Evolutionary conservation across 2,113 vertebrate species (phyloP).

Genomic region (Apteryx mantelli): DNA sequence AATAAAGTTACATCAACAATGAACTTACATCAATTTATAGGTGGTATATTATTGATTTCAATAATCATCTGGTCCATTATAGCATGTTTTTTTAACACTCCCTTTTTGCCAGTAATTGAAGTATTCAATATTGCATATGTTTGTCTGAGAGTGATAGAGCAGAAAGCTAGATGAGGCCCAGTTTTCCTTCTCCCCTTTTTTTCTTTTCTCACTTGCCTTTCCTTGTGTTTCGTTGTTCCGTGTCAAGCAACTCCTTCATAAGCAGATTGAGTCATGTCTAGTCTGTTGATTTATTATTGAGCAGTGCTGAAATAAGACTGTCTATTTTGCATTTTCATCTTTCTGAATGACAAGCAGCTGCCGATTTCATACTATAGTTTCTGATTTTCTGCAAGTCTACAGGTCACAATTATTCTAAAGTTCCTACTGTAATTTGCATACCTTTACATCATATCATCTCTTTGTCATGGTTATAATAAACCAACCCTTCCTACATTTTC

Average conservation of each 20-base stretch:
- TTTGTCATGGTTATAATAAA: not conserved
- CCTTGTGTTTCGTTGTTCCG: not conserved
- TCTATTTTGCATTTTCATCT: conserved; percentile 14
- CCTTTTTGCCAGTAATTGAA: not conserved
- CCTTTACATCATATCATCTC: not conserved
- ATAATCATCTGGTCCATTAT: not conserved
- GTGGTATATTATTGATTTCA: not conserved
- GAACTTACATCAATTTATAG: not conserved
- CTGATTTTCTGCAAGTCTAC: not conserved
- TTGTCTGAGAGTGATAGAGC: not conserved
- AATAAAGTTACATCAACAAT: not conserved
- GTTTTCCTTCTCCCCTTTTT: not conserved
- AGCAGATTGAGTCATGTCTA: conserved; percentile 41
- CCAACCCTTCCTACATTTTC: not conserved
- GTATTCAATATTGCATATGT: conserved; percentile 36
- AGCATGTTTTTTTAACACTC: not conserved
- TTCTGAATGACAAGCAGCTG: not conserved
- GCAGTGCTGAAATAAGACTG: not conserved
- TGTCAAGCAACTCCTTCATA: conserved; percentile 40
- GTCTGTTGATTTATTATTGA: conserved; percentile 54
- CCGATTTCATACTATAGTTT: not conserved
- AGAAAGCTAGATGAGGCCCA: not conserved
- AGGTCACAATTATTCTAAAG: not conserved
- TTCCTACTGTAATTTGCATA: not conserved
- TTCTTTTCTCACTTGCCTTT: not conserved